Conservation (phyloP, 2,797 vertebrate genomes). For the Rhinogobio ventralis region DNA sequence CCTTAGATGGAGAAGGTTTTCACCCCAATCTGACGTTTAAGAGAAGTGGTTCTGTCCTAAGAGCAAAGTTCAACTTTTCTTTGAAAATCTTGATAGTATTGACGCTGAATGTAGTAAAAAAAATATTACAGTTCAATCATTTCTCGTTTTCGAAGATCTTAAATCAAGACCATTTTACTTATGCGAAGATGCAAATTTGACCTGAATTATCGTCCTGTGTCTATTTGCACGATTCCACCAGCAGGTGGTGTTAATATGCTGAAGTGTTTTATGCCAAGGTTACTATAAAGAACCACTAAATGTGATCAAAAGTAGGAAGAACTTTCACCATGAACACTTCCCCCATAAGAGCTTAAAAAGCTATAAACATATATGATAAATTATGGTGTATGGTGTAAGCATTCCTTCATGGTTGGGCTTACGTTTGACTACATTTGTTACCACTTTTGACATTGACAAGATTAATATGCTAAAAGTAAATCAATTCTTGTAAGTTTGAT, state of each 20-base stretch:
- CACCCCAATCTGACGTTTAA: neutral
- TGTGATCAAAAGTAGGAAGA: neutral
- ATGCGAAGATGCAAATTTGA: neutral
- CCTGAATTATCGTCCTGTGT: neutral
- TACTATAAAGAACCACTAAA: neutral
- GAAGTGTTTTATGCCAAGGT: neutral
- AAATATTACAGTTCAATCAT: neutral
- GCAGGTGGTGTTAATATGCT: neutral
- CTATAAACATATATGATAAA: neutral
- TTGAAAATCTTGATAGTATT: neutral
- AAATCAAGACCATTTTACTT: neutral
- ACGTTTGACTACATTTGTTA: neutral
- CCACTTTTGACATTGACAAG: neutral
- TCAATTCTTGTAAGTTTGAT: neutral
- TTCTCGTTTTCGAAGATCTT: neutral
- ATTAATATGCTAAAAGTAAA: neutral
- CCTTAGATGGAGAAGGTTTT: neutral
- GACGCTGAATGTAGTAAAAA: neutral
- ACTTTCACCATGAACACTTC: neutral
- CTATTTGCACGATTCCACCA: neutral
- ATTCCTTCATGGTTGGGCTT: neutral
- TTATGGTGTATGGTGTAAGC: neutral
- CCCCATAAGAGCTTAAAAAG: neutral
- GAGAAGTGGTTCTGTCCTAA: neutral
- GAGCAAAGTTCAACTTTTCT: neutral